Percentiles rank a stretch among this genome's conserved stretches.
phyloP scores from a whole-genome alignment of 2,797 vertebrate genomes.

The Hemibagrus guttatus region DNA sequence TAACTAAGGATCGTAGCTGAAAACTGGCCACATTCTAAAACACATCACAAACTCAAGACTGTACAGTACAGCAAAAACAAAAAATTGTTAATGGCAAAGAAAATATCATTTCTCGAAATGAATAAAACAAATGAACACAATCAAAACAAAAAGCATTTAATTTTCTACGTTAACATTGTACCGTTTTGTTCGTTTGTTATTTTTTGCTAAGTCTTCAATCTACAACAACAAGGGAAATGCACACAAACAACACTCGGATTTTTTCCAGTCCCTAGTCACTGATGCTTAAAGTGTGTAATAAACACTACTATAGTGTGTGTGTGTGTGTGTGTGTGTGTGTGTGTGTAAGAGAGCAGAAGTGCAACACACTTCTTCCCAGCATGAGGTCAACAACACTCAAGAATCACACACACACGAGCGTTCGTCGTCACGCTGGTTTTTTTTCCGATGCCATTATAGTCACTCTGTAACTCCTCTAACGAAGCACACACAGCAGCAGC shows the following conservation, averaged over 20 bases:
- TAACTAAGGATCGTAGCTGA: neutral
- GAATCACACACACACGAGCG: neutral
- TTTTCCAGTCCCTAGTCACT: neutral
- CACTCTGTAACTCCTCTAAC: conserved; percentile 1
- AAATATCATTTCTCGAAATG: no score
- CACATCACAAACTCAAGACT: neutral
- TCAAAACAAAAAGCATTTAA: neutral
- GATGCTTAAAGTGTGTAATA: neutral
- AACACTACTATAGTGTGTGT: neutral
- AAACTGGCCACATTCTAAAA: neutral
- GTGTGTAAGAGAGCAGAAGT: neutral
- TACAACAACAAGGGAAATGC: neutral
- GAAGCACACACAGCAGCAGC: neutral
- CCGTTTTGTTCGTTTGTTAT: neutral
- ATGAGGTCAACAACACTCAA: conserved; percentile 21
- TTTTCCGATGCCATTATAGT: conserved; percentile 16
- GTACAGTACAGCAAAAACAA: neutral
- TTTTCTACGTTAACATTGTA: neutral
- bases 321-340: no score
- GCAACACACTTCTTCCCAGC: neutral
- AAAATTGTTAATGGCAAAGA: no score
- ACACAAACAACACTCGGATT: no score
- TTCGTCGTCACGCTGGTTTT: neutral
- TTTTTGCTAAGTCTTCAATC: neutral
- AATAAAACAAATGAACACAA: neutral